Conservation (phyloP, 2,888 invertebrate genomes). For the Cataglyphis rosenhaueri region DNA sequence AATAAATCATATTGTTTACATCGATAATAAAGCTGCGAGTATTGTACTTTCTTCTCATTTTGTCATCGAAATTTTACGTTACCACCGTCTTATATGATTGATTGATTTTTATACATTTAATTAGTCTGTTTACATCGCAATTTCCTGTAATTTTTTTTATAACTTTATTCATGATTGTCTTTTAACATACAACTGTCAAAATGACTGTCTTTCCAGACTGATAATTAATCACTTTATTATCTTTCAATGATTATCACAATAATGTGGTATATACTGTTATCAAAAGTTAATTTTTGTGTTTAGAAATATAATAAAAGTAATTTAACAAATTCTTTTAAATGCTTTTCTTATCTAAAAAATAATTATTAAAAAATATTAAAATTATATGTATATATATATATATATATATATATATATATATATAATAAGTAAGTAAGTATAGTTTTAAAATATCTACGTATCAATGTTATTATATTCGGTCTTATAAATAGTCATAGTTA, state of each 20-base stretch:
- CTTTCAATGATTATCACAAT: background rate
- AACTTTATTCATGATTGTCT: background rate
- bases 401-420: too few species aligned
- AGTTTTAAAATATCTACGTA: background rate
- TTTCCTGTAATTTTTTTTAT: background rate
- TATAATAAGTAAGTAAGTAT: too few species aligned
- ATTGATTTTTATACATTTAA: slow-evolving; percentile 7
- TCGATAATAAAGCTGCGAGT: background rate
- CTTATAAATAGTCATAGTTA: background rate
- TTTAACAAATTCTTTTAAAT: background rate
- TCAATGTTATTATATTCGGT: background rate
- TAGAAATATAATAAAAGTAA: background rate
- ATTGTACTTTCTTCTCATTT: slow-evolving; percentile 7
- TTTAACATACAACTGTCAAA: background rate
- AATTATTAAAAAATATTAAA: slow-evolving; percentile 1
- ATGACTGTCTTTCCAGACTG: background rate
- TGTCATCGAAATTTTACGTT: slow-evolving; percentile 28
- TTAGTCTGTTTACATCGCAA: slow-evolving; percentile 6
- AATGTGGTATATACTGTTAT: background rate
- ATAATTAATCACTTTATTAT: background rate
- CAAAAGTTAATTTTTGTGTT: background rate
- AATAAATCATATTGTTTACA: slow-evolving; percentile 19
- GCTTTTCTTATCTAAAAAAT: background rate
- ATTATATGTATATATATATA: too few species aligned
- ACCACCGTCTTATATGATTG: background rate